phyloP scores from a whole-genome alignment of 2,888 invertebrate species.

The Diadegma fenestrale region DNA sequence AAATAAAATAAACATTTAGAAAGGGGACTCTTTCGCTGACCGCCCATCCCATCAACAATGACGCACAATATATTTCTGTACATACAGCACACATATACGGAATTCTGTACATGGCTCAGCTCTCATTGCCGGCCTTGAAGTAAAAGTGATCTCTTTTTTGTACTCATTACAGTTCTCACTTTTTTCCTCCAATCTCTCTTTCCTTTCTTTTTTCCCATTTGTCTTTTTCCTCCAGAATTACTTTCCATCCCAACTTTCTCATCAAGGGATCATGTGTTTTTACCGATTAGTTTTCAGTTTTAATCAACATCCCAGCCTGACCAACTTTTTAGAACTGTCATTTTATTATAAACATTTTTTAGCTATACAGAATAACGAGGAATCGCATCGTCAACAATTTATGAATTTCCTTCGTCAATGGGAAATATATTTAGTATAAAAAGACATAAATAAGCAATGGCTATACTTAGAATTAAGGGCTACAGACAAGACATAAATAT shows the following conservation, averaged over 20 bases:
- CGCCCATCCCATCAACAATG: constrained; percentile 62
- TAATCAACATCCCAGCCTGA: neutral
- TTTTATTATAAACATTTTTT: constrained; percentile 72
- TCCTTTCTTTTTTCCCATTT: constrained; percentile 27
- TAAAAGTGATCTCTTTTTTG: constrained; percentile 80
- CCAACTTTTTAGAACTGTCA: constrained; percentile 22
- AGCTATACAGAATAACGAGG: constrained; percentile 69
- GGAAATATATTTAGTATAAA: constrained; percentile 50
- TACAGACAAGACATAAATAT: constrained; percentile 59
- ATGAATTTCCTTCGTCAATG: constrained; percentile 36
- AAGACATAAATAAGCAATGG: constrained; percentile 74
- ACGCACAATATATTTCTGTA: constrained; percentile 19
- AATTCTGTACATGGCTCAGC: neutral
- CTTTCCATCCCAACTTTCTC: constrained; percentile 65
- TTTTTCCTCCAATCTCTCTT: constrained; percentile 43
- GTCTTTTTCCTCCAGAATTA: constrained; percentile 14
- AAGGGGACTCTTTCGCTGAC: constrained; percentile 75
- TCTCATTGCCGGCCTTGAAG: constrained; percentile 74
- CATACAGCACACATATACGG: constrained; percentile 6
- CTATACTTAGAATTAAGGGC: constrained; percentile 45
- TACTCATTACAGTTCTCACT: constrained; percentile 54
- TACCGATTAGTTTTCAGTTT: neutral
- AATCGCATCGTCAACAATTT: constrained; percentile 64
- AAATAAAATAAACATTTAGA: constrained; percentile 82
- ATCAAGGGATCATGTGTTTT: neutral